Evolutionary conservation across 1,140 invertebrate species (phyloP), one percentile per base, ranked within the genome.

Genomic region (Drosophila mayri): DNA sequence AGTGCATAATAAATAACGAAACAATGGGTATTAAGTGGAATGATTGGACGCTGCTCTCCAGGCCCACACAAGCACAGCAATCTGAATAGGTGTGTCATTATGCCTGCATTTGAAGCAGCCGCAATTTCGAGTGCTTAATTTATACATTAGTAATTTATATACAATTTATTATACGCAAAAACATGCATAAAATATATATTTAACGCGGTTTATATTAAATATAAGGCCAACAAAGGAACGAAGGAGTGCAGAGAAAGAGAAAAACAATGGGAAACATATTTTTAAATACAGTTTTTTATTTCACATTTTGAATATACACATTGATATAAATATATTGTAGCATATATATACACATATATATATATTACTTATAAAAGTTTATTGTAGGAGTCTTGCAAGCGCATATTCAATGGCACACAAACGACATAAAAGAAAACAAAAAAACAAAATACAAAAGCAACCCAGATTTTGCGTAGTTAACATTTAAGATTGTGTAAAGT

Each of bases 231-330:
- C 43, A 52, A 60, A 52, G 62, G 32, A 49, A 20, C 20, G 40
- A 76, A 14, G 58, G 32, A 65, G 32, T 58, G 64, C 49, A 66
- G 61, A 75, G 52, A 60, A 70, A 50, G 41, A 75, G 71, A 40
- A 81, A 70, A 70, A 72, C 28, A 72, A 72, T 59, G 12, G 65
- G 52, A 38, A 66, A 70, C 38, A 90, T 81, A 90, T 90, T 90
- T 85, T 90, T 90, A 86, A 88, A 88, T 80, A 80, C 64, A 57
- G 66, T 84, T 87, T 87, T 83, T 87, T 80, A 84, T 80, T 90
- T 88, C 57, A 90, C 76, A 84, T 90, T 88, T 84, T 84, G 85
- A 81, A 59, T 87, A 87, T 87, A 88, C 84, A 83, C 82, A 87
- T 86, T 71, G 73, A 80, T 77, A 77, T 77, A 61, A 78, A 78